These are phyloP conservation scores for Drosophila sordidula DNA, from an alignment of 2,888 invertebrate species.

Conservation along the genomic window DNA sequence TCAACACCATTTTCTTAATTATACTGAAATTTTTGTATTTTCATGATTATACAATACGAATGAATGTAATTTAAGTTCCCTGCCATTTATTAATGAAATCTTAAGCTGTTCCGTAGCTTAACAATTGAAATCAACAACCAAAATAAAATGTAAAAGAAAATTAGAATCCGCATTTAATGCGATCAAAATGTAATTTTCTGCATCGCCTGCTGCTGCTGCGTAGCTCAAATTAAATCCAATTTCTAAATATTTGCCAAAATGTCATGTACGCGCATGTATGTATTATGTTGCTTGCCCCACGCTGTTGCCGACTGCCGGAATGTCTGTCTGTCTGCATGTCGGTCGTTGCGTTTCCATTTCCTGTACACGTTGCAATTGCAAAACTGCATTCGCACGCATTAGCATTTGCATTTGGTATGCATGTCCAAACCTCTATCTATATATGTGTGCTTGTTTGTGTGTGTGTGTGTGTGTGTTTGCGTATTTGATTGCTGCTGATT, in stretches of 20 bases:
- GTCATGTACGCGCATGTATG: constrained; percentile 43
- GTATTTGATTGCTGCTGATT: constrained; percentile 81
- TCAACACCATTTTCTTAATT: too few relatives aligned
- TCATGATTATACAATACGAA: too few relatives aligned
- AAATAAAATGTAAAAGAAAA: constrained; percentile 1
- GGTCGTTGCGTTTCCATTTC: constrained; percentile 66
- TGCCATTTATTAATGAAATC: background rate
- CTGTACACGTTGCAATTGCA: constrained; percentile 66
- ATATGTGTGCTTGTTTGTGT: constrained; percentile 19
- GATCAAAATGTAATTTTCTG: constrained; percentile 32
- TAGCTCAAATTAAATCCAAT: constrained; percentile 50
- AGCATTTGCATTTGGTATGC: constrained; percentile 55
- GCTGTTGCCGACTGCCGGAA: constrained; percentile 9
- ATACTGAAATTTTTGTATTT: too few relatives aligned
- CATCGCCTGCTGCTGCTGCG: constrained; percentile 15
- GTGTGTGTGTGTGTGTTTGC: constrained; percentile 57
- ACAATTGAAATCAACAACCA: background rate
- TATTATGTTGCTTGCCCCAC: constrained; percentile 1
- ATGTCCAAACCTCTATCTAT: constrained; percentile 29
- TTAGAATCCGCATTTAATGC: constrained; percentile 32
- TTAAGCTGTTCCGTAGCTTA: too few relatives aligned
- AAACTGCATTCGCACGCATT: constrained; percentile 60
- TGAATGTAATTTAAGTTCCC: background rate
- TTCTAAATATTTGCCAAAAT: constrained; percentile 58
- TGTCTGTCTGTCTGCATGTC: constrained; percentile 24